Evolutionary conservation across 1,140 invertebrate species (phyloP).

Genomic region (Helicoverpa zea): DNA sequence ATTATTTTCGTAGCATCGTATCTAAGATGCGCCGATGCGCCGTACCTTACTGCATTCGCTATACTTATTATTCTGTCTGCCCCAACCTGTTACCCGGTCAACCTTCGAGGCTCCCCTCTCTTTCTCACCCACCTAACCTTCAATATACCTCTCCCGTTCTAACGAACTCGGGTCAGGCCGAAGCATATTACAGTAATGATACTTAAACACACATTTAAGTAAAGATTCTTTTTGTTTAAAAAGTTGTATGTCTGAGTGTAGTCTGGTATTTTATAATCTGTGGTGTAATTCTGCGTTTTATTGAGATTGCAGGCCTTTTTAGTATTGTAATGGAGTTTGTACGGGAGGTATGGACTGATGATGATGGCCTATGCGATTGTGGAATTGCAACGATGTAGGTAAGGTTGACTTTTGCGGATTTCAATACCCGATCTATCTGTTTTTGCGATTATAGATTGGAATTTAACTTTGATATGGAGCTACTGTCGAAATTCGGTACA

Average conservation of each 20-base stretch:
- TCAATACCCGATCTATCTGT: too few relatives aligned
- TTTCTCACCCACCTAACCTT: slow-evolving; percentile 53
- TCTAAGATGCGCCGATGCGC: slow-evolving; percentile 65
- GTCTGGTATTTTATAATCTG: slow-evolving; percentile 58
- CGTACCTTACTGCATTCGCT: slow-evolving; percentile 79
- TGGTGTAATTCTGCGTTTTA: slow-evolving; percentile 51
- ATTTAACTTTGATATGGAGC: too few relatives aligned
- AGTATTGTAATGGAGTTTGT: slow-evolving; percentile 20
- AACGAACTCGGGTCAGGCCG: slow-evolving; percentile 76
- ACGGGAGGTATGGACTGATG: background rate
- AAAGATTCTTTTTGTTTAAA: slow-evolving; percentile 82
- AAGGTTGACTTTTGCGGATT: too few relatives aligned
- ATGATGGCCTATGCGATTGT: background rate
- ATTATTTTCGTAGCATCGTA: slow-evolving; percentile 58
- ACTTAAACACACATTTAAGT: slow-evolving; percentile 86
- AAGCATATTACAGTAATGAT: slow-evolving; percentile 83
- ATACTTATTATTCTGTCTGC: slow-evolving; percentile 83
- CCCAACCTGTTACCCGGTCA: slow-evolving; percentile 84
- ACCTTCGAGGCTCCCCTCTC: slow-evolving; percentile 72
- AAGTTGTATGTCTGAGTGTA: slow-evolving; percentile 67
- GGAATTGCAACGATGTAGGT: too few relatives aligned
- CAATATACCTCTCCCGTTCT: slow-evolving; percentile 65
- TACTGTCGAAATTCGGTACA: too few relatives aligned
- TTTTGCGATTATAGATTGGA: too few relatives aligned
- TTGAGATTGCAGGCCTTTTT: slow-evolving; percentile 40